Conservation (phyloP, 1,140 invertebrate genomes). For the Drosophila varians region DNA sequence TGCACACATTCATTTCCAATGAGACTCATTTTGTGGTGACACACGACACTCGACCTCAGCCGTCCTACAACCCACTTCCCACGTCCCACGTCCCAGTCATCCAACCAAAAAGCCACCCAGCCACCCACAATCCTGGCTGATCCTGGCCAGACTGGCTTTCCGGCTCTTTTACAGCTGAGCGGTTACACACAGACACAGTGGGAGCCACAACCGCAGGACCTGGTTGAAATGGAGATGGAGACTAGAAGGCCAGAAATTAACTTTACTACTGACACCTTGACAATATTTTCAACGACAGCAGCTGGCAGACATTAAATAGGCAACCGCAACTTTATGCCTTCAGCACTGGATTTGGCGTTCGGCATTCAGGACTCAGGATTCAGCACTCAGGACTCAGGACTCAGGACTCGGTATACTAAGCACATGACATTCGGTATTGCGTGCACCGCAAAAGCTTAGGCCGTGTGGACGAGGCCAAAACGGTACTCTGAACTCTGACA, state of each 20-base stretch:
- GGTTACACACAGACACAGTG: constrained; percentile 61
- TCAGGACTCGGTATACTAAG: constrained; percentile 27
- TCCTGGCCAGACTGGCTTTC: constrained; percentile 64
- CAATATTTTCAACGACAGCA: constrained; percentile 67
- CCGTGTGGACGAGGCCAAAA: not conserved
- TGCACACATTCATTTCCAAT: constrained; percentile 74
- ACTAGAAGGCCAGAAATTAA: constrained; percentile 65
- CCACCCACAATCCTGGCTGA: constrained; percentile 47
- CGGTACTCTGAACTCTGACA: constrained; percentile 6
- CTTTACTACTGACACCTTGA: constrained; percentile 79
- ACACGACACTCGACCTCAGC: constrained; percentile 45
- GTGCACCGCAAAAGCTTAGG: constrained; percentile 52
- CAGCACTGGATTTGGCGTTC: not conserved
- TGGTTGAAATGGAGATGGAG: not conserved
- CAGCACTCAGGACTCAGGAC: constrained; percentile 27
- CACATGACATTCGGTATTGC: constrained; percentile 61
- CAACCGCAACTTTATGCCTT: constrained; percentile 36
- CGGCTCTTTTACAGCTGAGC: constrained; percentile 74
- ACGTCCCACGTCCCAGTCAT: not conserved
- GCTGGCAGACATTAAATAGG: constrained; percentile 38
- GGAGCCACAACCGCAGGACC: constrained; percentile 55
- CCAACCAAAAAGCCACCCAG: not conserved
- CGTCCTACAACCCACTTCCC: too few species aligned
- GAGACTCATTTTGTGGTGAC: constrained; percentile 76
- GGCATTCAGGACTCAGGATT: not conserved